A percentile compares a stretch with the other conserved stretches of the same genome.
Evolutionary conservation across 1,140 invertebrate species (phyloP).

Genomic region (roundworm (Caenorhabditis elegans)): WBcel235 BX284604.4:5388501-5389000

Average conservation of each 20-base stretch:
- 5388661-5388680: neutral
- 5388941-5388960: neutral
- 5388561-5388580: neutral
- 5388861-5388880: neutral
- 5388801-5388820: neutral
- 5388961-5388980: neutral
- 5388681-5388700: neutral
- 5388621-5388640: too few species aligned
- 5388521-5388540: neutral
- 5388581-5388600: too few species aligned
- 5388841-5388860: conserved; percentile 12
- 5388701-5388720: neutral
- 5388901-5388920: neutral
- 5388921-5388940: neutral
- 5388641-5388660: too few species aligned
- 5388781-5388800: neutral
- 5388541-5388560: conserved; percentile 6
- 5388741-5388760: conserved; percentile 27
- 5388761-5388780: neutral
- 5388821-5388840: neutral
- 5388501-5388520: conserved; percentile 35
- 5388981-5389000: neutral
- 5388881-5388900: neutral
- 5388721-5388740: neutral
- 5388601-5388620: too few species aligned